Percentiles rank a stretch among this genome's conserved stretches.
These are phyloP conservation scores for Rhabdornis inornatus DNA, from an alignment of 2,113 vertebrate genomes.

Conservation along the genomic window DNA sequence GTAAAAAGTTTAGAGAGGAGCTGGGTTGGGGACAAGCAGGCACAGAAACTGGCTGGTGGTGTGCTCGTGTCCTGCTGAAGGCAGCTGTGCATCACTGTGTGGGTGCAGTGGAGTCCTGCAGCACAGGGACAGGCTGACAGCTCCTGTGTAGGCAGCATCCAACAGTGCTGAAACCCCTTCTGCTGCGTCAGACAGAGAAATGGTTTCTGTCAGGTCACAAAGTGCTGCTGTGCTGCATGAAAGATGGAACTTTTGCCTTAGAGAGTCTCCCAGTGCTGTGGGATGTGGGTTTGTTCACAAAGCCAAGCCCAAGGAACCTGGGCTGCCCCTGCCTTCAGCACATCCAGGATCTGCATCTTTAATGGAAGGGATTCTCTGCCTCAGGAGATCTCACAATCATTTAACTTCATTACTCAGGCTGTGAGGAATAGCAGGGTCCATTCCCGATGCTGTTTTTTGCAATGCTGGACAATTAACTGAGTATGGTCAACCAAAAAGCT, in stretches of 20 bases:
- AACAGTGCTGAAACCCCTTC: neutral
- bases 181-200: neutral
- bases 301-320: neutral
- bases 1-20: neutral
- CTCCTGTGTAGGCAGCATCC: neutral
- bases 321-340: neutral
- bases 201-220: neutral
- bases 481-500: neutral
- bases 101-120: neutral
- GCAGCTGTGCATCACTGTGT: fast-evolving
- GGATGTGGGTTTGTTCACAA: neutral
- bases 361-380: neutral
- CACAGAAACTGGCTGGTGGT: neutral
- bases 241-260: neutral
- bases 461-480: neutral
- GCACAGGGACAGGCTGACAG: neutral
- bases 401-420: neutral
- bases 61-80: neutral
- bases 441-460: fast-evolving
- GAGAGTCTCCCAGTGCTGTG: fast-evolving
- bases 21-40: fast-evolving
- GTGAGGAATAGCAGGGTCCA: neutral
- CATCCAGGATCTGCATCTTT: neutral
- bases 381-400: neutral
- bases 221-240: too few species aligned